Evolutionary conservation across 2,888 invertebrate species (phyloP).

Genomic region (Hirtodrosophila trivittata): DNA sequence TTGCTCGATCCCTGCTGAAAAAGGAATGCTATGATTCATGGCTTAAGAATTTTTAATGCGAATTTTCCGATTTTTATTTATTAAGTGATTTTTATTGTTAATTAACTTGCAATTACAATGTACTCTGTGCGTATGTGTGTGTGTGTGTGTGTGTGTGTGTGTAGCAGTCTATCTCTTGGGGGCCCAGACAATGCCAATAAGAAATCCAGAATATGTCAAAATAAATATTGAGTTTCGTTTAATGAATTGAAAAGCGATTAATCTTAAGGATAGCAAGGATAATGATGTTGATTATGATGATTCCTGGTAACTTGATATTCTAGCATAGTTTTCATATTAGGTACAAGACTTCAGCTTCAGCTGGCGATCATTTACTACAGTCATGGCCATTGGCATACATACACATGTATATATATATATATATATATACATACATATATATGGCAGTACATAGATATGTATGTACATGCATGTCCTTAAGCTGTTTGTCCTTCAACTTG

Average conservation of each 20-base stretch:
- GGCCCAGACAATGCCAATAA: constrained; percentile 43
- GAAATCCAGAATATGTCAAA: constrained; percentile 61
- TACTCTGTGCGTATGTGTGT: neutral
- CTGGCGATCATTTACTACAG: constrained; percentile 37
- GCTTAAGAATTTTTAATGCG: constrained; percentile 52
- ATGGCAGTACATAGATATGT: neutral
- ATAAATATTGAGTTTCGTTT: constrained; percentile 78
- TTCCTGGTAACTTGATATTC: constrained; percentile 41
- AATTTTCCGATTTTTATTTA: constrained; percentile 46
- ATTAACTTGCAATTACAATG: constrained; percentile 73
- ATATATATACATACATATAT: constrained; percentile 9
- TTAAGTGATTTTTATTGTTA: constrained; percentile 60
- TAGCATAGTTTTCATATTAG: constrained; percentile 44
- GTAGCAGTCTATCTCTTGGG: neutral
- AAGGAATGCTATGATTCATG: constrained; percentile 56
- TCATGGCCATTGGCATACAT: constrained; percentile 9
- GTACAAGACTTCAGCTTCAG: constrained; percentile 19
- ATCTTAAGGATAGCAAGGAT: constrained; percentile 7
- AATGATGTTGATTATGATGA: constrained; percentile 14
- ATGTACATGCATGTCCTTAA: constrained; percentile 27
- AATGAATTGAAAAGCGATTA: constrained; percentile 17
- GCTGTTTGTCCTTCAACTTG: constrained; percentile 64
- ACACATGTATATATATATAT: neutral
- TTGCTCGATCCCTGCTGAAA: constrained; percentile 30
- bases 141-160: too few relatives aligned